Base-by-base conservation (phyloP, 2,888 invertebrate genomes). In the Thymelicus sylvestris region DNA sequence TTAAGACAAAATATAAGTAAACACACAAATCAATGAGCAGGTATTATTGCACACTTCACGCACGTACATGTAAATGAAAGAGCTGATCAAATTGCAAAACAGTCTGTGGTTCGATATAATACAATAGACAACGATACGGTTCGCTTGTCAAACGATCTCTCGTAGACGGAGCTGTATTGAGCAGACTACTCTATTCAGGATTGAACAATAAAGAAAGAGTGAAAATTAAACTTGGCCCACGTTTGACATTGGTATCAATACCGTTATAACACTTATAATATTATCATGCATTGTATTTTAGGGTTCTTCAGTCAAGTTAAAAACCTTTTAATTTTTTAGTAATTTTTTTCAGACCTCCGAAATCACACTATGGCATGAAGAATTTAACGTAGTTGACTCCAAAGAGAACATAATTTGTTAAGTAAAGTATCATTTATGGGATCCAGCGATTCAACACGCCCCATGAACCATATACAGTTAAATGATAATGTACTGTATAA, bases 71-170 rank as follows among this genome's bases (percentile, higher is more conserved):
- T 50, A 64, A 10, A 63, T 57, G 55, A 68, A 68, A 55, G 62
- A 68, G 44, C 15, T 57, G 47, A 57, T 41, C 13, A 55, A 63
- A 63, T 68, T 68, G 62, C 68, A 68, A 63, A 63, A 68, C 57
- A 31, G n/a, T 19, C 52, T 55, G 55, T 24, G 55, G 55, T 55
- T 24, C 52, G 24, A 44, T 19, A 15, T 15, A n/a, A 62, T 63
- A 68, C 68, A 68, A 68, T 57, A 63, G 63, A 68, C 44, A 57
- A 38, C 63, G 67, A 68, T n/a, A 69, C 64, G 64, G 57, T 64
- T 59, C 64, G 64, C 47, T 69, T 57, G 47, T 64, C 59, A 64
- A 63, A 68, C 69, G 57, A 63, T 69, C 64, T 69, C 63, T 68
- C 62, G 57, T 55, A 31, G 41, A 60, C 63, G 57, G 47, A 59